Evolutionary conservation across 2,888 invertebrate genomes (phyloP), one percentile per base, ranked within the genome.

Genomic region (Branchipolynoe longqiensis): DNA sequence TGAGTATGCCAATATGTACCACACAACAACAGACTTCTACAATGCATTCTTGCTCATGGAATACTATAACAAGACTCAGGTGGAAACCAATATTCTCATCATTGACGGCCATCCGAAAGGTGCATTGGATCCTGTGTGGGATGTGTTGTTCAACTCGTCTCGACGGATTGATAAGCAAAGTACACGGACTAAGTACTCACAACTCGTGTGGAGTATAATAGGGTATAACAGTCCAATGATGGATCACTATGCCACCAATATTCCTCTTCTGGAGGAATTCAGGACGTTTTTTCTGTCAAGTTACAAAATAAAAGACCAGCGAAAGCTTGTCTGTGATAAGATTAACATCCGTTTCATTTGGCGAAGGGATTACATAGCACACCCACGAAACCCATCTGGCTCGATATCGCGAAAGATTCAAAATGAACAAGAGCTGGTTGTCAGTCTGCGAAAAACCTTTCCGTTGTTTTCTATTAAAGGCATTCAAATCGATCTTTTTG

Each of bases 371-470:
- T 93, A 93, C 85, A 88, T 93, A 25, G 92, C 93, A 0, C 93
- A 93, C 87, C 93, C 93, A 0, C 87, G 93, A 59, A 93, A 93
- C 86, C 92, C 93, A 0, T 73, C 85, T 0, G 93, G 93, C 2
- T 74, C 87, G 14, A 90, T 93, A 3, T 88, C 90, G 2, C 89
- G 93, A 33, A 93, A 93, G 88, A 90, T 93, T 12, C 87, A 89
- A 83, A 93, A 93, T 83, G 93, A 93, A 85, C 88, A 89, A 18
- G 91, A 93, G 87, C 85, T 93, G n/a, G 33, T 93, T n/a, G 64
- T 88, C 0, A 84, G 84, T n/a, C 83, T 92, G 6, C 83, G 83
- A 25, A 62, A 87, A 54, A 82, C 86, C 40, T 88, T 91, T 56
- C 89, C 90, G 4, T 87, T 86, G 12, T 89, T 90, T 73, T 82